These are phyloP conservation scores for Scaeva pyrastri DNA, from an alignment of 2,888 invertebrate species.

Conservation along the genomic window DNA sequence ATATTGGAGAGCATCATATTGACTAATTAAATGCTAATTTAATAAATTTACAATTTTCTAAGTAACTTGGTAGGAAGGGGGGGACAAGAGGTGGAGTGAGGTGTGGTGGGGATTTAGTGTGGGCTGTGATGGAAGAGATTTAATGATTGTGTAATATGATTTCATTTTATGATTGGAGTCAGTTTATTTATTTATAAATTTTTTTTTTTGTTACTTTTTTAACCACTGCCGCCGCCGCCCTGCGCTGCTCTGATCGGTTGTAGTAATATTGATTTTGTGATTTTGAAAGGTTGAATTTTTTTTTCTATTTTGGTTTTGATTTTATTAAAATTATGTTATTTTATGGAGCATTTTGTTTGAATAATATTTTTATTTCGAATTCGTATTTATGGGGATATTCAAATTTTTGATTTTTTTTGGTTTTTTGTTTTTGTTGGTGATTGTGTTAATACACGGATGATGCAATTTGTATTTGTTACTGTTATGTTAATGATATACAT, in stretches of 20 bases:
- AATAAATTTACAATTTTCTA: constrained; percentile 26
- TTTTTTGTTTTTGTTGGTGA: not conserved
- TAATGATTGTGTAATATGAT: constrained; percentile 45
- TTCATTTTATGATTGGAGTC: constrained; percentile 37
- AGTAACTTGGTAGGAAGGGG: not conserved
- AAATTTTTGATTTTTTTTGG: not conserved
- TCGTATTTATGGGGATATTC: not conserved
- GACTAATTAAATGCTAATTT: constrained; percentile 34
- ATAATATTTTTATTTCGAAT: not conserved
- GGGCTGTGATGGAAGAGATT: not conserved
- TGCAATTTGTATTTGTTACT: not conserved
- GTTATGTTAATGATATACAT: not conserved
- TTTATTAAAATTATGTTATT: not conserved
- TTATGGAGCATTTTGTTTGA: constrained; percentile 15
- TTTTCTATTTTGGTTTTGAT: constrained; percentile 28
- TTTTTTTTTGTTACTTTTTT: not conserved
- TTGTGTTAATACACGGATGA: not conserved
- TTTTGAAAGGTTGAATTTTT: constrained; percentile 54
- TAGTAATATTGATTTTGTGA: constrained; percentile 31
- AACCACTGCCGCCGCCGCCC: not conserved
- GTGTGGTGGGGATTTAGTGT: not conserved
- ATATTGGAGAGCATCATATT: constrained; percentile 15
- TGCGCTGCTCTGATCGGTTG: too few relatives aligned
- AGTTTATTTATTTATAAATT: constrained; percentile 1
- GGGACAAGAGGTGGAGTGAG: not conserved